Percentiles rank a stretch among this genome's conserved stretches.
These are phyloP conservation scores for Nasua narica DNA, from an alignment of 2,797 vertebrate genomes.

Conservation along the genomic window DNA sequence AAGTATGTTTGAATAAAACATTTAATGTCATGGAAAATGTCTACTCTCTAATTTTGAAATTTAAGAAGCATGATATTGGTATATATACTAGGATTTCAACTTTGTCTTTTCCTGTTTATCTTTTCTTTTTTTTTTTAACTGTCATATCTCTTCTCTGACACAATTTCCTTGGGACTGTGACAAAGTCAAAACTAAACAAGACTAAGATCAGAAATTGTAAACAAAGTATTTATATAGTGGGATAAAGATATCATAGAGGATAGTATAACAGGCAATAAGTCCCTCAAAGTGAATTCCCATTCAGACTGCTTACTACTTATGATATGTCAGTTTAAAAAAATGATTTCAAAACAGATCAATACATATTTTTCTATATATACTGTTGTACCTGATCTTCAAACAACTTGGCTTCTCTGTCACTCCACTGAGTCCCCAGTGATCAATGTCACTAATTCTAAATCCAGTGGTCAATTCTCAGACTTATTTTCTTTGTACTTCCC, in stretches of 20 bases:
- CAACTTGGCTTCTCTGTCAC: neutral
- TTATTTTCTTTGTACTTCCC: neutral
- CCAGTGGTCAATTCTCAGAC: neutral
- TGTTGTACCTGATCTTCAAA: neutral
- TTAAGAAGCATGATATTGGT: neutral
- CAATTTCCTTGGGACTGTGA: neutral
- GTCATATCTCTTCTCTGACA: neutral
- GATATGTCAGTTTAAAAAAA: neutral
- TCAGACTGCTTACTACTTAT: neutral
- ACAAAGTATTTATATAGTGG: neutral
- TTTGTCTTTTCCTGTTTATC: neutral
- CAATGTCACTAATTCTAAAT: neutral
- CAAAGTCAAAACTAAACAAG: neutral
- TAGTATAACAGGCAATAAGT: neutral
- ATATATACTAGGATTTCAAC: neutral
- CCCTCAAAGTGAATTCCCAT: neutral
- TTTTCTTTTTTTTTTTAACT: neutral
- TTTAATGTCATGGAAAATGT: neutral
- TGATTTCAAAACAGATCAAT: neutral
- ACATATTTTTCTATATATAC: neutral
- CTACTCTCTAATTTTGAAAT: neutral
- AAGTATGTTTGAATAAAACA: neutral
- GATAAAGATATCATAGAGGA: neutral
- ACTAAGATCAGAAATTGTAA: neutral
- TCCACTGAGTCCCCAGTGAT: neutral